A percentile compares a stretch with the other conserved stretches of the same genome.
phyloP scores from a whole-genome alignment of 2,888 invertebrate species.

The Caenorhabditis drosophilae region DNA sequence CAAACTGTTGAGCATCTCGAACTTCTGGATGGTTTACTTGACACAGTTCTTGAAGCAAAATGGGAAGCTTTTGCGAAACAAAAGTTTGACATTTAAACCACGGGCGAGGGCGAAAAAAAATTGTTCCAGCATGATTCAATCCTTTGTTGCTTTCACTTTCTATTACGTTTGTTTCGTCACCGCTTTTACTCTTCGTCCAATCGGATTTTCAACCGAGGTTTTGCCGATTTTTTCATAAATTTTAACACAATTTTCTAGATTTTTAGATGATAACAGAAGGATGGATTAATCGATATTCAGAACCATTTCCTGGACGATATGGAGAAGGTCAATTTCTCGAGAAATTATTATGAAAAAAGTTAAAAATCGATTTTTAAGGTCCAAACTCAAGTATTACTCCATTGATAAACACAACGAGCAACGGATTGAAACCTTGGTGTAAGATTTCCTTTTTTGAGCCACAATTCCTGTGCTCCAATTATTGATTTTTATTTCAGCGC shows the following conservation, averaged over 20 bases:
- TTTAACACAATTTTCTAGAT: not conserved
- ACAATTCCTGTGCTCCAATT: no score
- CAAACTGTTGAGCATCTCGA: slow-evolving; percentile 92
- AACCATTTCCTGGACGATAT: slow-evolving; percentile 26
- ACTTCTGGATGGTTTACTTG: slow-evolving; percentile 88
- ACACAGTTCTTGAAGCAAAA: slow-evolving; percentile 94
- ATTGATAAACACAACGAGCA: slow-evolving; percentile 9
- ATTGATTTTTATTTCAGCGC: slow-evolving; percentile 14
- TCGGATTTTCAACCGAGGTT: slow-evolving; percentile 57
- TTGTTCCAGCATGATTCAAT: slow-evolving; percentile 53
- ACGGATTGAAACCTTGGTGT: slow-evolving; percentile 19
- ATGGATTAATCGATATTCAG: slow-evolving; percentile 31
- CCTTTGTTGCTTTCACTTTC: slow-evolving; percentile 86
- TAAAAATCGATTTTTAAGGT: slow-evolving; percentile 2
- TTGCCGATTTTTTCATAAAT: not conserved
- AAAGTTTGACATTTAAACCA: slow-evolving; percentile 69
- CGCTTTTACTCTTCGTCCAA: slow-evolving; percentile 83
- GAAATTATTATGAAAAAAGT: no score
- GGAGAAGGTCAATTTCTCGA: not conserved
- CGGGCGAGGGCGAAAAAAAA: not conserved
- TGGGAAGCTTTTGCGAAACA: slow-evolving; percentile 96
- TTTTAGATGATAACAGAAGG: slow-evolving; percentile 29
- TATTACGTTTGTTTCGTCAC: slow-evolving; percentile 88
- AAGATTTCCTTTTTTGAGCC: not conserved
- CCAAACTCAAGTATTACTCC: not conserved